phyloP scores from a whole-genome alignment of 2,113 vertebrate species.

The Seriola rivoliana region DNA sequence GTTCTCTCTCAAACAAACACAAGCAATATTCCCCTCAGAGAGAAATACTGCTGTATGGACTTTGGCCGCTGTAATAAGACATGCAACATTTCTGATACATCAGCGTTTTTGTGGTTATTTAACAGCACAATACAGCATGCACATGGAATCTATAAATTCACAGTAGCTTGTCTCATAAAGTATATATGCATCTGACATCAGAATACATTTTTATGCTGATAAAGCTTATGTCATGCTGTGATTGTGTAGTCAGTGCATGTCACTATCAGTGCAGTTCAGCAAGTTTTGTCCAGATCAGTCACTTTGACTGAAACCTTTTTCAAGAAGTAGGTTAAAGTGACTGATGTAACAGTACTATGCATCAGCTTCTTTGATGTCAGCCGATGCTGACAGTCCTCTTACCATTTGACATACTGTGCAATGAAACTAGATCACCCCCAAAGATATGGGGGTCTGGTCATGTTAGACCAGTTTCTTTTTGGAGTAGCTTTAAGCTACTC shows the following conservation, averaged over 20 bases:
- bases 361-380: too few species aligned
- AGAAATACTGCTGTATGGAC: conserved; percentile 47
- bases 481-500: too few species aligned
- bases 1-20: conserved; percentile 15
- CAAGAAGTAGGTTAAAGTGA: too few species aligned
- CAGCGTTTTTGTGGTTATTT: conserved; percentile 4
- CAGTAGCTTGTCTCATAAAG: background rate
- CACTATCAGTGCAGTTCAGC: background rate
- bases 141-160: background rate
- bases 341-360: too few species aligned
- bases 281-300: background rate
- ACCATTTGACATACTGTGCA: too few species aligned
- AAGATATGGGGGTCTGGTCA: too few species aligned
- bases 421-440: too few species aligned
- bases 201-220: too few species aligned
- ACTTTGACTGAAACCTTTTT: background rate
- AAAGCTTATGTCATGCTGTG: background rate
- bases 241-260: too few species aligned
- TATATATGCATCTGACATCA: background rate
- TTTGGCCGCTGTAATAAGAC: conserved; percentile 59
- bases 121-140: background rate
- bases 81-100: conserved; percentile 3
- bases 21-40: background rate
- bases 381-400: too few species aligned
- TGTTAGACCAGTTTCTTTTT: too few species aligned